phyloP scores from a whole-genome alignment of 2,888 invertebrate species.

The Deroplatys truncata region DNA sequence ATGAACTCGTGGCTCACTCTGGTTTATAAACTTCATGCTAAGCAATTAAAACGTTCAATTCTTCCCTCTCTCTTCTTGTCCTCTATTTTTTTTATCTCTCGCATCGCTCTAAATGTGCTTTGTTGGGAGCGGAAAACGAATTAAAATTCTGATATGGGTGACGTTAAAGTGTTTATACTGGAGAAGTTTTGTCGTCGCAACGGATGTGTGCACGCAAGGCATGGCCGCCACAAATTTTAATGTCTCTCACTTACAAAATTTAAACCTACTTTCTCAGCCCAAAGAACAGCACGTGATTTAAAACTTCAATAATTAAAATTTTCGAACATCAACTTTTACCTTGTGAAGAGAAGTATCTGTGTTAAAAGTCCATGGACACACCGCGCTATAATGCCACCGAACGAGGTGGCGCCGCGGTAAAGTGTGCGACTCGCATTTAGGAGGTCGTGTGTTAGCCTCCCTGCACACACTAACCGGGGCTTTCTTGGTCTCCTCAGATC shows the following conservation, averaged over 20 bases:
- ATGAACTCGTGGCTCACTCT: neutral
- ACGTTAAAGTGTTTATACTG: neutral
- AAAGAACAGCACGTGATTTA: no score
- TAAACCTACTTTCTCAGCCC: neutral
- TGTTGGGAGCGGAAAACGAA: neutral
- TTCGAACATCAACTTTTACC: no score
- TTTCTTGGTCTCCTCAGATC: no score
- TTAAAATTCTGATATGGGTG: neutral
- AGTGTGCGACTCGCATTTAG: no score
- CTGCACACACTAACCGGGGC: no score
- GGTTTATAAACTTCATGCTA: neutral
- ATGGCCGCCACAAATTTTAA: neutral
- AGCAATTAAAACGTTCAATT: neutral
- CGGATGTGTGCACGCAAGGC: neutral
- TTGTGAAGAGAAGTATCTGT: no score
- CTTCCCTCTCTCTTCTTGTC: neutral
- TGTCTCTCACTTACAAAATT: neutral
- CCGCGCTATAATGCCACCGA: no score
- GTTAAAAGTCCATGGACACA: no score
- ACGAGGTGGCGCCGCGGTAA: no score
- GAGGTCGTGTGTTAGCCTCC: no score
- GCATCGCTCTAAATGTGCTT: neutral
- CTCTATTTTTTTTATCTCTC: neutral
- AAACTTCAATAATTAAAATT: no score
- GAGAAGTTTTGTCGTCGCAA: neutral